Conservation (phyloP, 2,797 vertebrate species). For the Moxostoma hubbsi region DNA sequence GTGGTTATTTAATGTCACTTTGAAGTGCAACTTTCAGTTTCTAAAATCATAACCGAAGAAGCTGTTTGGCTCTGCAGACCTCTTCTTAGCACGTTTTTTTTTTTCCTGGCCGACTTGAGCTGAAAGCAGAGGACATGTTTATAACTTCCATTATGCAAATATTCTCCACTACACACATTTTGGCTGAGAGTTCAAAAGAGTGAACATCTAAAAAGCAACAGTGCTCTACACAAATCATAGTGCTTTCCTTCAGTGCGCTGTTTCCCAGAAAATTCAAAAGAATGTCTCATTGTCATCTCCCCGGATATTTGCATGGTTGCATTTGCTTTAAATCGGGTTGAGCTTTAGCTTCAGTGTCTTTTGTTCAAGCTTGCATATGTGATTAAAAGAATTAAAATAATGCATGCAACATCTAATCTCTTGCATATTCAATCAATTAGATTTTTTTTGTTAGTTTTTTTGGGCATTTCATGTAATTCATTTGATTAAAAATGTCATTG, state of each 20-base stretch:
- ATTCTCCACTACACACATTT: slow-evolving; percentile 49
- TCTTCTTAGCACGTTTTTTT: slow-evolving; percentile 24
- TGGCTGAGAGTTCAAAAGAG: slow-evolving; percentile 54
- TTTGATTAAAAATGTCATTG: no score
- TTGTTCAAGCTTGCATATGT: neutral
- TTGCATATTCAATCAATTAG: no score
- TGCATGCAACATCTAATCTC: no score
- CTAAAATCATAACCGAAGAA: neutral
- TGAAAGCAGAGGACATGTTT: slow-evolving; percentile 49
- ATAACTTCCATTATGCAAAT: slow-evolving; percentile 51
- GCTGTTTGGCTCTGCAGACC: slow-evolving; percentile 11
- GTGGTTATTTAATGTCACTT: slow-evolving; percentile 47
- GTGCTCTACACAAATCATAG: slow-evolving; percentile 26
- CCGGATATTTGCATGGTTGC: neutral
- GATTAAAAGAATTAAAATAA: neutral
- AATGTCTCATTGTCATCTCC: slow-evolving; percentile 29
- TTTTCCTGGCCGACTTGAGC: slow-evolving; percentile 26
- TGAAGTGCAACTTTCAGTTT: slow-evolving; percentile 33
- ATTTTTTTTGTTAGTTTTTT: no score
- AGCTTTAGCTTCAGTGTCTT: slow-evolving; percentile 10
- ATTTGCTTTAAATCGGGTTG: neutral
- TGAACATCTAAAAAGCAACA: slow-evolving; percentile 40
- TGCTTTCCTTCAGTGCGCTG: slow-evolving; percentile 2
- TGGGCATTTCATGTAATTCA: no score
- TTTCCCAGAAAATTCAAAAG: slow-evolving; percentile 13